Percentiles rank a stretch among this genome's conserved stretches.
Evolutionary conservation across 2,888 invertebrate genomes (phyloP).

Genomic region (Phyllotreta cruciferae): DNA sequence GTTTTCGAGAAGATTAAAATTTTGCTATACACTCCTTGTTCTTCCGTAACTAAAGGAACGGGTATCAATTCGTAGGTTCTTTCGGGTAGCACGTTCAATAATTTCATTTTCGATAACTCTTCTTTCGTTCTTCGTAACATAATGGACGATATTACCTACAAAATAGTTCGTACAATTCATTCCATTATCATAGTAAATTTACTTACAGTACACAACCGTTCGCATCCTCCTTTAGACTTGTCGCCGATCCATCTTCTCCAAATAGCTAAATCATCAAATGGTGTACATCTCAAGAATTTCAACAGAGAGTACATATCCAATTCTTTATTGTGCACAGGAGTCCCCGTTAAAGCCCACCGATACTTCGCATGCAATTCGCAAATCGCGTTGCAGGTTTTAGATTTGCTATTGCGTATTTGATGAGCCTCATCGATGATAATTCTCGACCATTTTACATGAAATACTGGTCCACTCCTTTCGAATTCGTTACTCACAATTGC

Average conservation of each 20-base stretch:
- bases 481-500: constrained; percentile 72
- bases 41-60: constrained; percentile 72
- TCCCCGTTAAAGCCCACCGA: constrained; percentile 91
- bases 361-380: constrained; percentile 68
- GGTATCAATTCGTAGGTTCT: constrained; percentile 65
- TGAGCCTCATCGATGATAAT: constrained; percentile 95
- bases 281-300: constrained; percentile 84
- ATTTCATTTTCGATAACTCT: constrained; percentile 73
- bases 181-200: not conserved
- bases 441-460: constrained; percentile 81
- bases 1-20: constrained; percentile 75
- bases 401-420: constrained; percentile 86
- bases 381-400: constrained; percentile 74
- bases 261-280: constrained; percentile 85
- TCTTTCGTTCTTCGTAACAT: constrained; percentile 88
- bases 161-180: not conserved
- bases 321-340: constrained; percentile 94
- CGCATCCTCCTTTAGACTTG: constrained; percentile 77
- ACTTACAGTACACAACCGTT: constrained; percentile 74
- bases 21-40: constrained; percentile 81
- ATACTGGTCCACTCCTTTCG: constrained; percentile 67
- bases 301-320: constrained; percentile 80
- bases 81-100: constrained; percentile 68
- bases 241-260: constrained; percentile 95
- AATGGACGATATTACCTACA: constrained; percentile 75